Conservation (phyloP, 2,113 vertebrate species). For the Plestiodon gilberti region DNA sequence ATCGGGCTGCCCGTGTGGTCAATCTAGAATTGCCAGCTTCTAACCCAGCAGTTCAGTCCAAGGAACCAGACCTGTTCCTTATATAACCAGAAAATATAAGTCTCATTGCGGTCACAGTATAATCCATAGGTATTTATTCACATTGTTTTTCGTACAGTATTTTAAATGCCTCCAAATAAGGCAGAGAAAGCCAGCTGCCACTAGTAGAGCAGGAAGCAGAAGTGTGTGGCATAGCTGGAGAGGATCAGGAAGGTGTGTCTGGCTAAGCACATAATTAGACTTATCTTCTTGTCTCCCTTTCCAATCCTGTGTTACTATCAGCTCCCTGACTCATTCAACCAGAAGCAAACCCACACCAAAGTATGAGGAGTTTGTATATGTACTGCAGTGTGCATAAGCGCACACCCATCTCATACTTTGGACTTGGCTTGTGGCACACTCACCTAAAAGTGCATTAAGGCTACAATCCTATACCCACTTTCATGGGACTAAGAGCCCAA, state of each 20-base stretch:
- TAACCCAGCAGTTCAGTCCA: too few relatives aligned
- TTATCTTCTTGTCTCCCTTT: neutral
- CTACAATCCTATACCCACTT: too few relatives aligned
- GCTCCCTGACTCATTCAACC: neutral
- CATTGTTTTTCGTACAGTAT: too few relatives aligned
- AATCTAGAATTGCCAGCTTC: neutral
- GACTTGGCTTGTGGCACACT: neutral
- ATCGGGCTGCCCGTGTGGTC: too few relatives aligned
- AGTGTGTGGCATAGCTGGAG: neutral
- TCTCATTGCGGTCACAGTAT: too few relatives aligned
- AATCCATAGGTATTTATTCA: too few relatives aligned
- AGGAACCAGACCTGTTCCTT: too few relatives aligned
- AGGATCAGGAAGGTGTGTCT: neutral
- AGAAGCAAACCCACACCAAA: neutral
- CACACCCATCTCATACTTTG: neutral
- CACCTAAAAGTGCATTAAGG: neutral
- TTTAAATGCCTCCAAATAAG: too few relatives aligned
- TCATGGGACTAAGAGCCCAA: too few relatives aligned
- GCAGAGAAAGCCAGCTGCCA: neutral
- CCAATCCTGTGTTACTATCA: neutral
- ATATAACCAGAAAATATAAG: too few relatives aligned
- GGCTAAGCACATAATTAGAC: neutral
- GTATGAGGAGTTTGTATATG: neutral
- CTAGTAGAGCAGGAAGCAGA: neutral
- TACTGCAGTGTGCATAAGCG: too few relatives aligned